Conservation (phyloP, 2,888 invertebrate genomes). For the Cryptocephalus moraei region DNA sequence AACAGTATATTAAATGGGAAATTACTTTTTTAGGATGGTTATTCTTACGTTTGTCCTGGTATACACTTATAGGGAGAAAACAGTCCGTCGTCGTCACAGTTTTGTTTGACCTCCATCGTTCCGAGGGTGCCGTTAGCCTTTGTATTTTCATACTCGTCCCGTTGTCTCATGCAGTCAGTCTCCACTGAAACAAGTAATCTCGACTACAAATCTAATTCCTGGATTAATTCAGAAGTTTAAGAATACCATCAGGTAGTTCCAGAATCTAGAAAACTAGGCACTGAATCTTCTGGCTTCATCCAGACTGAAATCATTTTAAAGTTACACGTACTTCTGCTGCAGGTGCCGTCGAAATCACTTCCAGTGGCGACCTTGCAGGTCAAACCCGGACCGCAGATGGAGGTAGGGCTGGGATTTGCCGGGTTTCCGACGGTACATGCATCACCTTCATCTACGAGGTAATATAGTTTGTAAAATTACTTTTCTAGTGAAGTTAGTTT, state of each 20-base stretch:
- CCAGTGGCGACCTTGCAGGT: slow-evolving; percentile 31
- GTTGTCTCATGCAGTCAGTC: slow-evolving; percentile 28
- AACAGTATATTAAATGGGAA: slow-evolving; percentile 7
- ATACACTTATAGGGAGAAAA: slow-evolving; percentile 50
- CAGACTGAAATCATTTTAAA: neutral
- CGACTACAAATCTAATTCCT: too few relatives aligned
- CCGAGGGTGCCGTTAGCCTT: slow-evolving; percentile 42
- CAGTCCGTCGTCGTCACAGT: slow-evolving; percentile 54
- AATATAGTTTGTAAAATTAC: neutral
- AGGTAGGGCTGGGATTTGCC: slow-evolving; percentile 43
- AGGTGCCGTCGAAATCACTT: slow-evolving; percentile 30
- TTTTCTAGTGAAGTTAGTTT: too few relatives aligned
- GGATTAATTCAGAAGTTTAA: too few relatives aligned
- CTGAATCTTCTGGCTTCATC: too few relatives aligned
- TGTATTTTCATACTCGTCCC: slow-evolving; percentile 41
- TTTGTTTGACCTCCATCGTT: slow-evolving; percentile 44
- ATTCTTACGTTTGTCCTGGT: slow-evolving; percentile 51
- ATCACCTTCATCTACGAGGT: slow-evolving; percentile 41
- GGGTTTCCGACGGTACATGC: slow-evolving; percentile 36
- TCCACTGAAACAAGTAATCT: slow-evolving; percentile 12
- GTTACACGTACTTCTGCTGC: slow-evolving; percentile 41
- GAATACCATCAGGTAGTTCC: too few relatives aligned
- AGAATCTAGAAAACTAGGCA: too few relatives aligned
- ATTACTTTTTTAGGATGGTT: neutral
- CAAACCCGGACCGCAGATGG: slow-evolving; percentile 51